These are phyloP conservation scores for Potorous gilbertii DNA, from an alignment of 2,797 vertebrate genomes.

Conservation along the genomic window DNA sequence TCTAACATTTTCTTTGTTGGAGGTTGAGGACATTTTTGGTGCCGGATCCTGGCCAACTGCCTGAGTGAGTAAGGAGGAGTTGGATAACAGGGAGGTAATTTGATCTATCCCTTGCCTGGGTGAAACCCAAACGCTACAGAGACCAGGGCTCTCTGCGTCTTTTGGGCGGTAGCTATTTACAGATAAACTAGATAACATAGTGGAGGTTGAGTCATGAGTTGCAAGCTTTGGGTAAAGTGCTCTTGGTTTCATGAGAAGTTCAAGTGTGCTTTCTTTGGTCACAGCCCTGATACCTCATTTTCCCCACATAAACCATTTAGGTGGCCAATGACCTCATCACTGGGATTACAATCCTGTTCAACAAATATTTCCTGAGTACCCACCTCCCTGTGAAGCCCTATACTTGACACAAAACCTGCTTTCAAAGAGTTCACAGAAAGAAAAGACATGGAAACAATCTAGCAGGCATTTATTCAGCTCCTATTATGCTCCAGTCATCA, in stretches of 20 bases:
- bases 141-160: background rate
- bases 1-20: background rate
- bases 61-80: background rate
- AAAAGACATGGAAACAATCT: background rate
- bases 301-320: background rate
- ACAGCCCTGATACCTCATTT: background rate
- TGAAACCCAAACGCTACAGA: background rate
- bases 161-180: background rate
- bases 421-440: background rate
- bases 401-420: background rate
- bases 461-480: background rate
- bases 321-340: background rate
- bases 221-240: background rate
- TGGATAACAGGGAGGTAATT: background rate
- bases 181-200: background rate
- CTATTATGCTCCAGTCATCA: background rate
- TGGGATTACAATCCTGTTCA: background rate
- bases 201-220: background rate
- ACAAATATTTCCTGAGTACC: background rate
- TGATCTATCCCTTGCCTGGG: background rate
- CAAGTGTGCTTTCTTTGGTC: background rate
- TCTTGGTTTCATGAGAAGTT: background rate
- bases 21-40: background rate
- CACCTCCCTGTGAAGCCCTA: background rate
- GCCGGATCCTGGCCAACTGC: background rate